Evolutionary conservation across 2,113 vertebrate genomes (phyloP).

Genomic region (Sylvietta virens): DNA sequence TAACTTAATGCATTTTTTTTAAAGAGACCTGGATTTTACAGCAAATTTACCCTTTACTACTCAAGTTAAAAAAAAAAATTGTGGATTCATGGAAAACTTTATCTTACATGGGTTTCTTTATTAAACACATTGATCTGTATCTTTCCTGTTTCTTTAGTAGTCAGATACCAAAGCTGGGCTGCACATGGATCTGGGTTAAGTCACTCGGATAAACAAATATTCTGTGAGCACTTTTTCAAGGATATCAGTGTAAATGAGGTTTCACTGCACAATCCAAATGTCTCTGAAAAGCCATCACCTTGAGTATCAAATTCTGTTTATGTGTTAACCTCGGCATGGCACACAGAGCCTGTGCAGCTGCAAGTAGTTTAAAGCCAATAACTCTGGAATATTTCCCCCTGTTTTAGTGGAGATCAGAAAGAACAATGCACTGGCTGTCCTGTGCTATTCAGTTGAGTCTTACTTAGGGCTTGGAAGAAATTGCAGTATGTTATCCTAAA

Average conservation of each 20-base stretch:
- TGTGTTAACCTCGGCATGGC: background rate
- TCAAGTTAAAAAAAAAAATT: background rate
- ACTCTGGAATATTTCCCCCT: background rate
- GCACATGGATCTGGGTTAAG: background rate
- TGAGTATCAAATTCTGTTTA: background rate
- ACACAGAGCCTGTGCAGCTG: background rate
- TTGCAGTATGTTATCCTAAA: background rate
- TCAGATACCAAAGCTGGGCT: background rate
- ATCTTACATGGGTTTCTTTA: background rate
- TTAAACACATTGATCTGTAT: background rate
- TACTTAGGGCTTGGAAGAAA: background rate
- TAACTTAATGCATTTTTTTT: background rate
- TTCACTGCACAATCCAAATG: background rate
- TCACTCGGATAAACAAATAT: background rate
- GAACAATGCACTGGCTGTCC: background rate
- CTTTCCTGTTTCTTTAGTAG: background rate
- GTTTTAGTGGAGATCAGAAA: background rate
- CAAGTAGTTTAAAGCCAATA: background rate
- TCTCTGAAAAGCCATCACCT: background rate
- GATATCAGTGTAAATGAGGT: background rate
- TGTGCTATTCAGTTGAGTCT: background rate
- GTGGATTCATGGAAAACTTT: background rate
- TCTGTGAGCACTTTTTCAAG: background rate
- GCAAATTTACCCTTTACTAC: background rate
- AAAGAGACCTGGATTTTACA: background rate